Evolutionary conservation across 2,888 invertebrate species (phyloP).

Genomic region (Cerastis rubricosa): DNA sequence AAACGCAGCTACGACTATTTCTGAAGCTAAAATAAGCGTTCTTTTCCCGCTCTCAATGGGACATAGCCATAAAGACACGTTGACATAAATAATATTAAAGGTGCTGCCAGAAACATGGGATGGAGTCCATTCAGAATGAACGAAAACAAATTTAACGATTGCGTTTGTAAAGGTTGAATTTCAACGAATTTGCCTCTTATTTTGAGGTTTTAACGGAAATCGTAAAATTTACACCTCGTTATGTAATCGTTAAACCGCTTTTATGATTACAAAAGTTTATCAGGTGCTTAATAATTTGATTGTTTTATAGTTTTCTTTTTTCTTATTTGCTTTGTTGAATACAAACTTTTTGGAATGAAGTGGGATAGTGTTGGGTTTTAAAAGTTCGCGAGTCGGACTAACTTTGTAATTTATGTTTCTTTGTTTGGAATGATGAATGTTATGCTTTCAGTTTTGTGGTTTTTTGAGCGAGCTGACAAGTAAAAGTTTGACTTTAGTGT

Average conservation of each 20-base stretch:
- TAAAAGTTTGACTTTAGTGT: constrained; percentile 49
- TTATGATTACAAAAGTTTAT: constrained; percentile 57
- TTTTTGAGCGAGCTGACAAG: constrained; percentile 55
- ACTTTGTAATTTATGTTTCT: constrained; percentile 81
- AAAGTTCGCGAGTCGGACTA: constrained; percentile 59
- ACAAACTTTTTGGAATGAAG: constrained; percentile 48
- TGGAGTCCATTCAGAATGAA: constrained; percentile 48
- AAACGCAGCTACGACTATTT: constrained; percentile 13
- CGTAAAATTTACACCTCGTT: constrained; percentile 55
- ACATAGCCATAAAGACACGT: constrained; percentile 78
- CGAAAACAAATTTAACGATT: constrained; percentile 66
- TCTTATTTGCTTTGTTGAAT: constrained; percentile 33
- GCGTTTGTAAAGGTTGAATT: constrained; percentile 52
- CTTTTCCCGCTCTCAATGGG: constrained; percentile 27
- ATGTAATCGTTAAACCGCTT: constrained; percentile 41
- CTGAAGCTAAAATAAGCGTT: constrained; percentile 9
- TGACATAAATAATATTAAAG: constrained; percentile 87
- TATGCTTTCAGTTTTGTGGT: constrained; percentile 52
- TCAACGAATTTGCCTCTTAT: constrained; percentile 48
- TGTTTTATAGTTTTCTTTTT: constrained; percentile 46
- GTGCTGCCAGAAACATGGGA: constrained; percentile 78
- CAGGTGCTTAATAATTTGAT: constrained; percentile 63
- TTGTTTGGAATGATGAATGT: constrained; percentile 71
- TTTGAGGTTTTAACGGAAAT: constrained; percentile 45
- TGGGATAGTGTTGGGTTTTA: constrained; percentile 49